Percentiles rank a stretch among this genome's conserved stretches.
phyloP scores from a whole-genome alignment of 2,113 vertebrate species.

The Solenodon paradoxus region DNA sequence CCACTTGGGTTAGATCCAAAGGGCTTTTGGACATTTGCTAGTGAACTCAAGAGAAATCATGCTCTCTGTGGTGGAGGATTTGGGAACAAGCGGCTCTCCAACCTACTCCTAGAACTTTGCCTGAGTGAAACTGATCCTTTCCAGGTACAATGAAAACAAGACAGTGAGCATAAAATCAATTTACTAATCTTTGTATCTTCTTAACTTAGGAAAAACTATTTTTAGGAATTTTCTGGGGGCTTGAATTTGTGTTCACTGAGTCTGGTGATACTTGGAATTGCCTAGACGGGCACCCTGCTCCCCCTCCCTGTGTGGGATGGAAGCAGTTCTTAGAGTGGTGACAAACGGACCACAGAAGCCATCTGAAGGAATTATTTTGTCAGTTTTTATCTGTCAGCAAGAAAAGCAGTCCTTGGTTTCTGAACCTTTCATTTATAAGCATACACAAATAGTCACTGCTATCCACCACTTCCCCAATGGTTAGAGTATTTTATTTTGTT shows the following conservation, averaged over 20 bases:
- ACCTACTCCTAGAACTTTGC: background rate
- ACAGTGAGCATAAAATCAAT: background rate
- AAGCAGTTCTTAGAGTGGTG: background rate
- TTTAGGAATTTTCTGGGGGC: background rate
- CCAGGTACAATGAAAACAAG: background rate
- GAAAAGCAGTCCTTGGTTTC: background rate
- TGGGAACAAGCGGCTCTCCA: background rate
- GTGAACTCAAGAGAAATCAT: background rate
- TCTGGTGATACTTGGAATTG: background rate
- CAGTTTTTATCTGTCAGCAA: background rate
- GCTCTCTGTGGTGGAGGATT: background rate
- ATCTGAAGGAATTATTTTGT: background rate
- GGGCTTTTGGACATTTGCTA: background rate
- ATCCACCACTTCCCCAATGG: background rate
- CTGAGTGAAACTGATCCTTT: background rate
- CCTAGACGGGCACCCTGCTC: background rate
- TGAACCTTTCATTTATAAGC: constrained; percentile 15
- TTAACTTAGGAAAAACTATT: background rate
- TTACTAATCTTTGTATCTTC: background rate
- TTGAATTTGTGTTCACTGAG: background rate
- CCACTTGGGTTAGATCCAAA: background rate
- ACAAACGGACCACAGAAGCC: background rate
- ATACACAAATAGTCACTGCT: background rate
- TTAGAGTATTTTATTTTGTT: constrained; percentile 17
- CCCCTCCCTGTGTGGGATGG: background rate